phyloP scores from a whole-genome alignment of 2,113 vertebrate species.

The Bothrops jararaca region DNA sequence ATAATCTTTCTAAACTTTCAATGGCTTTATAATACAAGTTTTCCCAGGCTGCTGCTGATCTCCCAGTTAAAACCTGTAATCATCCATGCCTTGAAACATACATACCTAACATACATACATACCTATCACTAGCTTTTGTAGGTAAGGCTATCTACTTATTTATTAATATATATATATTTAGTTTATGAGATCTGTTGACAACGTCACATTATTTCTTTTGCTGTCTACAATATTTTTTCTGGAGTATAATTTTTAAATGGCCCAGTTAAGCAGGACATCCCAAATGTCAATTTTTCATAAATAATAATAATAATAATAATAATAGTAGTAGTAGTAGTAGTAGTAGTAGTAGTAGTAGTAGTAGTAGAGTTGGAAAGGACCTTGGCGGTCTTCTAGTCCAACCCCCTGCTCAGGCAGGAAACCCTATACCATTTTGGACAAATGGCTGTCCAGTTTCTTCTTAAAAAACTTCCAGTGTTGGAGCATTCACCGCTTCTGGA shows the following conservation, averaged over 20 bases:
- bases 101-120: not conserved
- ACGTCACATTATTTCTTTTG: conserved; percentile 31
- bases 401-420: too few relatives aligned
- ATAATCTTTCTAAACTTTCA: not conserved
- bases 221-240: not conserved
- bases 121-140: not conserved
- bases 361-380: too few relatives aligned
- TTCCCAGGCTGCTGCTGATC: conserved; percentile 5
- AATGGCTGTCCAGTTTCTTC: too few relatives aligned
- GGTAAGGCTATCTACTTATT: not conserved
- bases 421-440: too few relatives aligned
- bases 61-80: not conserved
- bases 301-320: too few relatives aligned
- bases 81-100: not conserved
- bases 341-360: too few relatives aligned
- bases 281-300: not conserved
- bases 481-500: too few relatives aligned
- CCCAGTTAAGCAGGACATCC: not conserved
- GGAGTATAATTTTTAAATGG: conserved; percentile 34
- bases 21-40: not conserved
- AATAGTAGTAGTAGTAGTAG: too few relatives aligned
- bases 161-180: not conserved
- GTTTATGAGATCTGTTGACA: conserved; percentile 40
- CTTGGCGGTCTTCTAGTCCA: too few relatives aligned
- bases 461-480: too few relatives aligned